Percentiles rank a stretch among this genome's conserved stretches.
Evolutionary conservation across 2,888 invertebrate species (phyloP).

Genomic region (Polydesmus complanatus): DNA sequence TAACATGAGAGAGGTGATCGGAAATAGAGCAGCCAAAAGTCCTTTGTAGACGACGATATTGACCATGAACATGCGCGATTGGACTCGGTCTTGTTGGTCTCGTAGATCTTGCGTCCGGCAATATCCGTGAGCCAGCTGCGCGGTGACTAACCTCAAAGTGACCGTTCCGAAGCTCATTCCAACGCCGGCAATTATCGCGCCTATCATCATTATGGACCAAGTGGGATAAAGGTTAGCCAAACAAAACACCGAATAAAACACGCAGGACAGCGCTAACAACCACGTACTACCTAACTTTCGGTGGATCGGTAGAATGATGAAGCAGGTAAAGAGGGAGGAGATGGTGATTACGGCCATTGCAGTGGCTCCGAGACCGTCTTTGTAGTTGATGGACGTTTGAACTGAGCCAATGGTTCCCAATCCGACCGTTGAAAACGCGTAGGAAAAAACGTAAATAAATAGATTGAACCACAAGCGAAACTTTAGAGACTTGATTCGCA

Average conservation of each 20-base stretch:
- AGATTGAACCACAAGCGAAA: not conserved
- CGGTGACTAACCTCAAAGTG: not conserved
- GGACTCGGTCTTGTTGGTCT: not conserved
- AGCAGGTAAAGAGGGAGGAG: not conserved
- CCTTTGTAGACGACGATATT: not conserved
- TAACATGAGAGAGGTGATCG: not conserved
- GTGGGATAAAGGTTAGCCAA: not conserved
- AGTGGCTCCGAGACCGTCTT: not conserved
- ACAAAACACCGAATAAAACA: not conserved
- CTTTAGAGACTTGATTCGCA: not conserved
- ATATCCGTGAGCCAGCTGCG: not conserved
- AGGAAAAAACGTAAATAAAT: not conserved
- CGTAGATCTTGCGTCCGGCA: not conserved
- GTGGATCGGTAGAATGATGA: not conserved
- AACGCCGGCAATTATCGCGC: not conserved
- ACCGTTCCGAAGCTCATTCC: not conserved
- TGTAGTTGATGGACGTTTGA: not conserved
- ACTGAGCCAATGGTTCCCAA: not conserved
- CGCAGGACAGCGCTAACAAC: not conserved
- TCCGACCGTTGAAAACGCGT: not conserved
- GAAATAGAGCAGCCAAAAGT: not conserved
- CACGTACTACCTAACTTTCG: not conserved
- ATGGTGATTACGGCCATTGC: not conserved
- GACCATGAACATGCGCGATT: not conserved
- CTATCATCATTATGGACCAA: not conserved